A percentile compares a stretch with the other conserved stretches of the same genome.
Conservation (phyloP, 37 sponge, comb jelly and placozoan genomes). For the Amphimedon queenslandica region DNA sequence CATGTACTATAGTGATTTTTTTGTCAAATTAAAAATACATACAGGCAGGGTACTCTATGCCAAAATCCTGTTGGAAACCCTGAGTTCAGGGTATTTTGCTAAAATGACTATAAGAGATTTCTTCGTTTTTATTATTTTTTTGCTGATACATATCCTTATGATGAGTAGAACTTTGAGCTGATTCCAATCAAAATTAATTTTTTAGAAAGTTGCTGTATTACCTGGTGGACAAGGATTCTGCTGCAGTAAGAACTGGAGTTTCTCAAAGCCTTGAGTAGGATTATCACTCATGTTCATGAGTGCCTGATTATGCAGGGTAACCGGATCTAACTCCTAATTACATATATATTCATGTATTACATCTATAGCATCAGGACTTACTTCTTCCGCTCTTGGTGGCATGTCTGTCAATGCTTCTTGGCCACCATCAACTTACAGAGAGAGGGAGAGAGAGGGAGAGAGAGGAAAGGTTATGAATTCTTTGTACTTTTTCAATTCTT, state of each 20-base stretch:
- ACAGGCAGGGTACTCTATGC: too few relatives aligned
- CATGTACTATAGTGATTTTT: too few relatives aligned
- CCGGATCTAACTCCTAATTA: conserved; percentile 83
- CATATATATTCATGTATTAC: not conserved
- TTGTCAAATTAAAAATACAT: not conserved
- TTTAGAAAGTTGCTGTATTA: conserved; percentile 4
- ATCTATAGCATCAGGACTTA: too few relatives aligned
- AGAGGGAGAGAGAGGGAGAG: too few relatives aligned
- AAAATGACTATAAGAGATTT: too few relatives aligned
- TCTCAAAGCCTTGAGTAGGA: conserved; percentile 96
- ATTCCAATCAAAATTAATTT: not conserved
- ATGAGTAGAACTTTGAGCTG: too few relatives aligned
- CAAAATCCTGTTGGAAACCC: too few relatives aligned
- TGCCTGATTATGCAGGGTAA: conserved; percentile 96
- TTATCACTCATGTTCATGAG: conserved; percentile 93
- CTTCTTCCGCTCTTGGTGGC: conserved; percentile 94
- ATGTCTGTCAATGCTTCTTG: conserved; percentile 96
- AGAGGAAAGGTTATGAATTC: not conserved
- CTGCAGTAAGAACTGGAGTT: conserved; percentile 96
- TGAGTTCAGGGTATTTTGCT: too few relatives aligned
- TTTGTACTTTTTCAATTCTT: not conserved
- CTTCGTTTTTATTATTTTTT: not conserved
- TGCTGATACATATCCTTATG: too few relatives aligned
- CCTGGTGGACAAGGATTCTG: conserved; percentile 90
- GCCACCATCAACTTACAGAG: conserved; percentile 69